These are phyloP conservation scores for Meriones psammophilus DNA, from an alignment of 2,797 vertebrate genomes.

Conservation along the genomic window DNA sequence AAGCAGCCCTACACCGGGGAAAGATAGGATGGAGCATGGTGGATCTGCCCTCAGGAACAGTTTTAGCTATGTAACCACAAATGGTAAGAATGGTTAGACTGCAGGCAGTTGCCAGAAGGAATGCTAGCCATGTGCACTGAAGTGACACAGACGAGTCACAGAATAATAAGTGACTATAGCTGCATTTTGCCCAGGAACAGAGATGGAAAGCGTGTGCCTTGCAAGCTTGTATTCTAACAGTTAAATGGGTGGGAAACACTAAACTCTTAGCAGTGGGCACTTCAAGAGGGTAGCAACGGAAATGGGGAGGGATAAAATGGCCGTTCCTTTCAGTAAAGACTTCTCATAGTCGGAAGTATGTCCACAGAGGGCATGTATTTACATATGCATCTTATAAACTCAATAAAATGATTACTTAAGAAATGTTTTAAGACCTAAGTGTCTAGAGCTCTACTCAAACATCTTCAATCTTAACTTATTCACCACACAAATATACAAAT, in stretches of 20 bases:
- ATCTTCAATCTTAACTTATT: neutral
- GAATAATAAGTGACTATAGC: neutral
- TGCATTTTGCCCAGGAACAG: neutral
- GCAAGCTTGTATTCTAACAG: neutral
- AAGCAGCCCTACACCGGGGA: neutral
- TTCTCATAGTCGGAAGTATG: neutral
- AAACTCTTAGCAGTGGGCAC: neutral
- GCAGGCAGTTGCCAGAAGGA: neutral
- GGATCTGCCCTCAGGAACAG: neutral
- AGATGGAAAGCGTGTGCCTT: neutral
- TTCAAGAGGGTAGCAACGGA: neutral
- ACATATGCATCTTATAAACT: constrained; percentile 27
- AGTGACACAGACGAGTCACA: neutral
- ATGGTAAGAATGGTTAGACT: neutral
- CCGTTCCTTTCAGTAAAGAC: neutral
- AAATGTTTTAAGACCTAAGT: constrained; percentile 16
- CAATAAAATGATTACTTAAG: neutral
- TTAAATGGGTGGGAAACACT: neutral
- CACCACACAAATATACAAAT: neutral
- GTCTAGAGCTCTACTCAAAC: neutral
- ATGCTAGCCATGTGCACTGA: neutral
- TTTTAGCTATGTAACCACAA: neutral
- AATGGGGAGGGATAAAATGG: neutral
- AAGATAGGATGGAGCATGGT: neutral
- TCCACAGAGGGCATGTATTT: neutral